Evolutionary conservation across 2,797 vertebrate genomes (phyloP), one percentile per base, ranked within the genome.

Genomic region (Austrolebias charrua): DNA sequence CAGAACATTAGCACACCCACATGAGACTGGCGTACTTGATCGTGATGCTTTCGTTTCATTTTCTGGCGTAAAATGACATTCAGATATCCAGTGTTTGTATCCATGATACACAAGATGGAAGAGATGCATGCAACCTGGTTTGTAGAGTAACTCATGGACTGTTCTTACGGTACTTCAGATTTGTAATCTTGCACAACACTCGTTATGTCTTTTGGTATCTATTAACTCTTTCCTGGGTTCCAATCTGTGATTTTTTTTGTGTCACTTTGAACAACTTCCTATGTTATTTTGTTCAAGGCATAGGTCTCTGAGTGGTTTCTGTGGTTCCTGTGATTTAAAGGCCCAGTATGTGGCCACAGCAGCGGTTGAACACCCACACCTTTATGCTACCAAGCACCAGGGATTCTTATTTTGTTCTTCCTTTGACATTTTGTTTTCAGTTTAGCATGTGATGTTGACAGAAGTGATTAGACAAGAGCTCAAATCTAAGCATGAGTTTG

Each of bases 281-380:
- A 73, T 65, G 53, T 82, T 81, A 55, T 80, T 84, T 81, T 82
- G 61, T 77, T 87, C 79, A 86, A 89, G 81, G 80, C 66, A 64
- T 80, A 60, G 40, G 69, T 73, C 64, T 81, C 19, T 58, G 58
- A 85, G 65, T 71, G 71, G 38, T 72, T 78, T 71, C 71, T 70
- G 61, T 69, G 58, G 48, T 70, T 63, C 43, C 50, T 59, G 73
- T 83, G 83, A 89, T 86, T 88, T 83, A 83, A 79, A 81, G 69
- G 57, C 38, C 49, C 68, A 53, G 58, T 70, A 58, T 52, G 60
- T 35, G 15, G 35, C 60, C 52, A 16, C 29, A 49, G 74, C 33
- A 67, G 69, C 20, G 7, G 62, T 66, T 70, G 72, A 75, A 61
- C 58, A 79, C 63, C 28, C 47, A 52, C 65, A 71, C 57, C 55